These are phyloP conservation scores for Archilochus colubris DNA, from an alignment of 2,113 vertebrate species.

Conservation along the genomic window DNA sequence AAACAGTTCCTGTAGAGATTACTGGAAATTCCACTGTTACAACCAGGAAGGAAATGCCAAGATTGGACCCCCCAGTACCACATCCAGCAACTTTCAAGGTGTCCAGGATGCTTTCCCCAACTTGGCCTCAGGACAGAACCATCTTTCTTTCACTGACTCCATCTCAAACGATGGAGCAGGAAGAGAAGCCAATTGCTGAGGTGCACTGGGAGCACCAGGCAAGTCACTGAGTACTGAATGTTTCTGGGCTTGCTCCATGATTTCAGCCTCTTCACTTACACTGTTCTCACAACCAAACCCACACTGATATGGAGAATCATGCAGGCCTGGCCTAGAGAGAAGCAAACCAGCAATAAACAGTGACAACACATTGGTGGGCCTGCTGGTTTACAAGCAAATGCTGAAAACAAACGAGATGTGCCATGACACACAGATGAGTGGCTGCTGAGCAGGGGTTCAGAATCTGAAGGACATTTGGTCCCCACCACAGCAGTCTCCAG, in stretches of 20 bases:
- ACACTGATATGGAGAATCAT: background rate
- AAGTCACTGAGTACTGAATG: no score
- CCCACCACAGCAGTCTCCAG: background rate
- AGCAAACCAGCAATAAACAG: background rate
- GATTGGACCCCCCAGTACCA: background rate
- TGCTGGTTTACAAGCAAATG: background rate
- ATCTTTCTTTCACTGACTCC: background rate
- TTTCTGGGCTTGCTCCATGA: no score
- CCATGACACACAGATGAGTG: background rate
- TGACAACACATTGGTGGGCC: background rate
- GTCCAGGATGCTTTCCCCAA: background rate
- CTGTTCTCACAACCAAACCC: no score
- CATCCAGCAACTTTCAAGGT: background rate
- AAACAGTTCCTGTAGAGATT: background rate
- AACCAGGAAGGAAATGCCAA: background rate
- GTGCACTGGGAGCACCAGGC: no score
- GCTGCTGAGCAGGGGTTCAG: background rate
- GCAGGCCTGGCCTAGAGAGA: background rate
- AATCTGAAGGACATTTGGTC: background rate
- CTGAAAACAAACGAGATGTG: background rate
- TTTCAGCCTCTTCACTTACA: no score
- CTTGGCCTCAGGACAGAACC: background rate
- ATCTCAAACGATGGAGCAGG: no score
- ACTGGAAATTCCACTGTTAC: conserved; percentile 22
- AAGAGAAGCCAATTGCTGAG: no score